Percentiles rank a stretch among this genome's conserved stretches.
Conservation (phyloP, 2,797 vertebrate genomes). For the Carduelis carduelis region DNA sequence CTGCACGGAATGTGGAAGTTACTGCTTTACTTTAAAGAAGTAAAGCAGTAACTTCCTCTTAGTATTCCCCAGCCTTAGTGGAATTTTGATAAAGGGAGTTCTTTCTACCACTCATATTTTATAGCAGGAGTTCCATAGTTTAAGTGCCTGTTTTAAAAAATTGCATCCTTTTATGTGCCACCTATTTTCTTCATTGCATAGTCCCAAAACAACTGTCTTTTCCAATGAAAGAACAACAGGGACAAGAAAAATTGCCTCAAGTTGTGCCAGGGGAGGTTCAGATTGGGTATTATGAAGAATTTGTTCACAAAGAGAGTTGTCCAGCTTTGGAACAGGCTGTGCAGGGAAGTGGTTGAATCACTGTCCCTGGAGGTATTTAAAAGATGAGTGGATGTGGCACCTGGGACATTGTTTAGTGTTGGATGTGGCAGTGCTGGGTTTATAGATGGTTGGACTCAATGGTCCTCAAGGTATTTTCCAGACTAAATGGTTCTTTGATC, state of each 20-base stretch:
- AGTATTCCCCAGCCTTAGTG: not conserved
- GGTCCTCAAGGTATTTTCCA: fast-evolving
- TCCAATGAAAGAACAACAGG: not conserved
- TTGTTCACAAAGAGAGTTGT: not conserved
- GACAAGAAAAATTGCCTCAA: not conserved
- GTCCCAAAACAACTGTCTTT: not conserved
- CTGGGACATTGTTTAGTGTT: not conserved
- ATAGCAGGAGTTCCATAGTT: not conserved
- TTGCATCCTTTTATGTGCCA: not conserved
- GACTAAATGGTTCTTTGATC: not conserved
- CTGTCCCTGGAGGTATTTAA: not conserved
- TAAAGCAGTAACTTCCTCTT: not conserved
- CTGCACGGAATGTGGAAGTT: no score
- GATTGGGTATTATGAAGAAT: not conserved
- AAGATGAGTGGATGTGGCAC: not conserved
- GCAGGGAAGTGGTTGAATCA: not conserved
- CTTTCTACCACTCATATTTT: not conserved
- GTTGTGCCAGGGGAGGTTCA: not conserved
- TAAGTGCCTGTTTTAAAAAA: not conserved
- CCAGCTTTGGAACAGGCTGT: not conserved
- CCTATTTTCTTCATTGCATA: not conserved
- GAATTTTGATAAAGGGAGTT: not conserved
- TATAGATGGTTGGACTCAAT: not conserved
- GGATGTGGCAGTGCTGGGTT: not conserved
- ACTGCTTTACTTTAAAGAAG: no score